Base-by-base conservation (phyloP, 2,888 invertebrate species). In the Villa cingulata region DNA sequence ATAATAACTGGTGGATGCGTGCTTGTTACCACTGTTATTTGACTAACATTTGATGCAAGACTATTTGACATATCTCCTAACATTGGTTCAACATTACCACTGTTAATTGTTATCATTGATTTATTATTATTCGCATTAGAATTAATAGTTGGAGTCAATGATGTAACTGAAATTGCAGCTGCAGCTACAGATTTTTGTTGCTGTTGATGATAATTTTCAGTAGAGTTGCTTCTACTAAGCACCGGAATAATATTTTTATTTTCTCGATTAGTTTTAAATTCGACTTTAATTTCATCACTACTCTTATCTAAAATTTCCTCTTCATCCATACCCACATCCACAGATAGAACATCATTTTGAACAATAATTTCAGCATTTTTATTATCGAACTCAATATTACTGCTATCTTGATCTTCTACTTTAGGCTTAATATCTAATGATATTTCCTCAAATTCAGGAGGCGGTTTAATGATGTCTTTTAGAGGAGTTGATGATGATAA, bases 1-100 rank as follows among this genome's bases (percentile, higher is more conserved):
- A 80, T 77, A 41, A 87, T 71, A 12, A 84, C 81, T 4, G 86
- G 86, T 48, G 87, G 88, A 67, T 88, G 88, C 12, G 71, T 73
- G 43, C 85, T 86, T 16, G 83, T 83, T 44, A 88, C 87, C 34
- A 88, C 87, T 2, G 87, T 86, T 49, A 87, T 84, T 59, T 83
- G 83, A 47, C 82, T 85, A 43, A 83, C 78, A 46, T 71, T 64
- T 36, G 83, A 78, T 2, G 81, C 81, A 55, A 86, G 70, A 58
- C 84, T 83, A 68, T 86, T 86, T n/a, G 80, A 79, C 51, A 74
- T 70, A 60, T 79, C 76, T 40, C 75, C 73, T 57, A 70, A 62
- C 9, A 32, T 32, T 5, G 29, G 29, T 16, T 16, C n/a, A 36
- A 16, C 6, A 3, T 73, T 65, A 54, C 71, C 41, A 41, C 40